phyloP scores from a whole-genome alignment of 1,140 invertebrate genomes.

The Listronotus oregonensis region DNA sequence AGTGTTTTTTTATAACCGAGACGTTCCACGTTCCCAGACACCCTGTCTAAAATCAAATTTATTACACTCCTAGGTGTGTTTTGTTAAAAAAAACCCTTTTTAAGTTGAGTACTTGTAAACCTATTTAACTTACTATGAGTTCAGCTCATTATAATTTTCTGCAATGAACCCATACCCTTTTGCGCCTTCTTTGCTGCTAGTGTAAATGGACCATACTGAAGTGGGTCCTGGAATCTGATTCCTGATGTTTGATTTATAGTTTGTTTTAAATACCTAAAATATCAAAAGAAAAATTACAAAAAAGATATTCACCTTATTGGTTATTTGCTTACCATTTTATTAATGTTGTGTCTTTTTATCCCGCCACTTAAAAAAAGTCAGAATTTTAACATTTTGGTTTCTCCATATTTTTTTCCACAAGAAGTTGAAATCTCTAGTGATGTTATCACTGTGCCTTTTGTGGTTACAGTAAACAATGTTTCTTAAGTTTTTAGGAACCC shows the following conservation, averaged over 20 bases:
- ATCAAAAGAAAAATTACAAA: no score
- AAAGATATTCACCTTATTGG: no score
- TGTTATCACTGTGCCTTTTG: conserved; percentile 52
- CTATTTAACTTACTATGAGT: conserved; percentile 2
- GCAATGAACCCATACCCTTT: conserved; percentile 57
- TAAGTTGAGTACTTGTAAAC: neutral
- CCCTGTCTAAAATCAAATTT: no score
- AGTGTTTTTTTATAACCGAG: no score
- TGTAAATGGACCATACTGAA: conserved; percentile 56
- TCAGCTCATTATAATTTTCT: conserved; percentile 25
- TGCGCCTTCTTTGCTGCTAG: conserved; percentile 54
- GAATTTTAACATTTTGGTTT: conserved; percentile 60
- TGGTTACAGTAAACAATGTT: conserved; percentile 64
- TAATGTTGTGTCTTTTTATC: conserved; percentile 58
- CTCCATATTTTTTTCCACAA: conserved; percentile 60
- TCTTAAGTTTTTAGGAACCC: conserved; percentile 62
- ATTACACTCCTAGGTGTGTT: no score
- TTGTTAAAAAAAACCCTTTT: neutral
- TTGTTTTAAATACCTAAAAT: conserved; percentile 48
- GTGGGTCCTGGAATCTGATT: conserved; percentile 57
- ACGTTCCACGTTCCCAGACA: no score
- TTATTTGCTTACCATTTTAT: conserved; percentile 55
- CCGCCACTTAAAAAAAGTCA: conserved; percentile 62
- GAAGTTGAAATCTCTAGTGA: conserved; percentile 56
- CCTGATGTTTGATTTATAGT: conserved; percentile 52